Percentiles rank a stretch among this genome's conserved stretches.
phyloP scores from a whole-genome alignment of 2,797 vertebrate species.

The Menidia menidia region DNA sequence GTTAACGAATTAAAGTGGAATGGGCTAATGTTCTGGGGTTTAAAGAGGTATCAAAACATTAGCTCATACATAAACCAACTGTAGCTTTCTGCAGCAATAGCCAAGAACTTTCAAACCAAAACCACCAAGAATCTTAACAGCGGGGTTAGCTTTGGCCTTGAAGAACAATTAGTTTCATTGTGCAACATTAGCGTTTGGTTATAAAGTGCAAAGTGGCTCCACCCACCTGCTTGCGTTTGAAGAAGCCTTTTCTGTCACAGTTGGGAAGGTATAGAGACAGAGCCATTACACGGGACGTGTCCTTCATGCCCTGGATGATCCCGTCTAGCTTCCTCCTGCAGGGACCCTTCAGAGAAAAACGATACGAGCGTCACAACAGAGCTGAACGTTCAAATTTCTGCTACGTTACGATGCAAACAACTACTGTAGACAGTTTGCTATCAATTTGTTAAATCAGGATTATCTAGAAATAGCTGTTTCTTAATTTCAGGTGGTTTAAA shows the following conservation, averaged over 20 bases:
- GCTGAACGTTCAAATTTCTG: background rate
- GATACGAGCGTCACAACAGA: background rate
- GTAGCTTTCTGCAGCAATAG: too few species aligned
- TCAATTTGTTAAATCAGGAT: background rate
- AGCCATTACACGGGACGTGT: slow-evolving; percentile 90
- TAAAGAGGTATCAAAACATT: too few species aligned
- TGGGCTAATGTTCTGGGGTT: too few species aligned
- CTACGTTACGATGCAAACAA: background rate
- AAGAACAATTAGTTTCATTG: background rate
- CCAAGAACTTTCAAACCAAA: background rate
- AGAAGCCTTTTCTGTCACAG: slow-evolving; percentile 97
- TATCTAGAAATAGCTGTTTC: background rate
- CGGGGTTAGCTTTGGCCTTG: background rate
- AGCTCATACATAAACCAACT: too few species aligned
- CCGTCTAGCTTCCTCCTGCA: slow-evolving; percentile 97
- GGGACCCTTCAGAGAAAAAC: slow-evolving; percentile 87
- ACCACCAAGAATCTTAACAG: background rate
- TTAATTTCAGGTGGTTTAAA: background rate
- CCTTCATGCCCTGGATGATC: slow-evolving; percentile 94
- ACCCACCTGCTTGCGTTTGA: slow-evolving; percentile 96
- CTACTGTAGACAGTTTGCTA: background rate
- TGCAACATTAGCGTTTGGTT: background rate
- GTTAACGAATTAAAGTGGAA: too few species aligned
- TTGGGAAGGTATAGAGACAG: slow-evolving; percentile 96
- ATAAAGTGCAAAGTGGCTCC: background rate